These are phyloP conservation scores for Gobiocypris rarus DNA, from an alignment of 2,113 vertebrate species.

Conservation along the genomic window DNA sequence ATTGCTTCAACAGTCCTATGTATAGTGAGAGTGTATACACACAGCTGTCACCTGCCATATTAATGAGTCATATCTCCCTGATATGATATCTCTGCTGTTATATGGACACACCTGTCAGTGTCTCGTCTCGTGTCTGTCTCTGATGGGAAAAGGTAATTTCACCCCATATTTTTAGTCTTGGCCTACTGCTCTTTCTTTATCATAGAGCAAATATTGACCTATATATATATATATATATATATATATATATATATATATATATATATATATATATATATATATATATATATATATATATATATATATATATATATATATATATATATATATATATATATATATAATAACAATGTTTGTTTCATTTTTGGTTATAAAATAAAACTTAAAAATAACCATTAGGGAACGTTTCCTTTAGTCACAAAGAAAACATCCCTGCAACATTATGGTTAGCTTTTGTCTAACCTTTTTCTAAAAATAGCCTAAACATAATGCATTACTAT, in stretches of 20 bases:
- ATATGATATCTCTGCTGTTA: conserved; percentile 35
- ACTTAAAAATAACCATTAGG: not conserved
- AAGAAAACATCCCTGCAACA: too few relatives aligned
- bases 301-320: too few relatives aligned
- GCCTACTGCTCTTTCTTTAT: too few relatives aligned
- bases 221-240: too few relatives aligned
- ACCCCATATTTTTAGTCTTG: conserved; percentile 3
- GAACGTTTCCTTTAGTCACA: not conserved
- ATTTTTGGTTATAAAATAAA: not conserved
- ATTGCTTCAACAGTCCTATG: not conserved
- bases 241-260: too few relatives aligned
- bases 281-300: too few relatives aligned
- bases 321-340: too few relatives aligned
- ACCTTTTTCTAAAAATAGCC: too few relatives aligned
- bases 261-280: too few relatives aligned
- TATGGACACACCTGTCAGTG: conserved; percentile 46
- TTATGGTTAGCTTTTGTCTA: not conserved
- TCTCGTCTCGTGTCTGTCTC: conserved; percentile 31
- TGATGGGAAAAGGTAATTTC: conserved; percentile 17
- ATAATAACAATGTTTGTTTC: too few relatives aligned
- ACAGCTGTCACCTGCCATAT: conserved; percentile 42
- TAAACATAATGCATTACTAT: too few relatives aligned
- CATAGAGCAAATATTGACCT: too few relatives aligned
- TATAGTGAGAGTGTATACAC: not conserved
- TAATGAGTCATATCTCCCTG: conserved; percentile 44